Evolutionary conservation across 2,113 vertebrate genomes (phyloP).

Genomic region (Dryoscopus gambensis): DNA sequence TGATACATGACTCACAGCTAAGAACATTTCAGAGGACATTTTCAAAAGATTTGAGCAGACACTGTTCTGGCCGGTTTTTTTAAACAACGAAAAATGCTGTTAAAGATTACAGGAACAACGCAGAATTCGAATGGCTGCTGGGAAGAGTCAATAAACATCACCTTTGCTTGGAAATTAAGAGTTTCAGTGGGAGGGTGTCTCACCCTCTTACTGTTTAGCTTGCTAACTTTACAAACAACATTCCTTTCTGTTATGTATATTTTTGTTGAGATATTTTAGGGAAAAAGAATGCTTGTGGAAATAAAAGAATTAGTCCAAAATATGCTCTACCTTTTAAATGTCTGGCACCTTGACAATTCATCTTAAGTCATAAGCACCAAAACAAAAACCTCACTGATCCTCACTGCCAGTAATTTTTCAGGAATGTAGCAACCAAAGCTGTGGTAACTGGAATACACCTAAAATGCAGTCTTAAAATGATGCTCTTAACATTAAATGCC

Average conservation of each 20-base stretch:
- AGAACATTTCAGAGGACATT: neutral
- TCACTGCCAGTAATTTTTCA: conserved; percentile 13
- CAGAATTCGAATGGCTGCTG: neutral
- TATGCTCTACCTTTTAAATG: conserved; percentile 36
- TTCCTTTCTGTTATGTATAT: conserved; percentile 44
- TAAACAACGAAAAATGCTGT: conserved; percentile 20
- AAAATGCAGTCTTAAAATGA: neutral
- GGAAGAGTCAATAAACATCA: conserved; percentile 40
- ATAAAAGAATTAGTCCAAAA: conserved; percentile 5
- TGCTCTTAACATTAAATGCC: neutral
- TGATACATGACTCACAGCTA: neutral
- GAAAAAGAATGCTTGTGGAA: conserved; percentile 1
- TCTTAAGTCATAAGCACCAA: neutral
- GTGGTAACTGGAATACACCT: neutral
- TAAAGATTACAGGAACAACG: conserved; percentile 9
- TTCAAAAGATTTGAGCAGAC: neutral
- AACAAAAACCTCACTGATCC: conserved; percentile 15
- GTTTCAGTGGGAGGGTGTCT: neutral
- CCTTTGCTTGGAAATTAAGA: neutral
- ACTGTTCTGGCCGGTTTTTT: neutral
- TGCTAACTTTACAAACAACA: conserved; percentile 11
- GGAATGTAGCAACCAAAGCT: neutral
- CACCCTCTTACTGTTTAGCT: neutral
- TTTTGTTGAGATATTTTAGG: conserved; percentile 34
- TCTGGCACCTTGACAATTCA: conserved; percentile 27